Evolutionary conservation across 2,888 invertebrate genomes (phyloP), one percentile per base, ranked within the genome.

Genomic region (Acleris holmiana): DNA sequence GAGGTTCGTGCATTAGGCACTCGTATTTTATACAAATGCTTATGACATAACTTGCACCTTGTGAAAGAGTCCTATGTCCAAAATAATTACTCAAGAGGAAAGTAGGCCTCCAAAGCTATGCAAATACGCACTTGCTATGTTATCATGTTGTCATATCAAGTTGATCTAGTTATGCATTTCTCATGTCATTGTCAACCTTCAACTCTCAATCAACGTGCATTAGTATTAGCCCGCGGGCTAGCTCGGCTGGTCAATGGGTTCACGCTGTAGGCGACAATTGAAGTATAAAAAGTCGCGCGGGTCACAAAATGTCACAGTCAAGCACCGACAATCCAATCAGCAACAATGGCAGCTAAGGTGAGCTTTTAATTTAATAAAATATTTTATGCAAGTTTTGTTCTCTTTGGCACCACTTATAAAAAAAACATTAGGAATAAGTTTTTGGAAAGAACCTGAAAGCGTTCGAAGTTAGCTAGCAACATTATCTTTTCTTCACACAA

Each of bases 311-410:
- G 72, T 71, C 79, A 86, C 81, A 90, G 84, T 88, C 77, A 69
- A 76, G 68, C 69, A 69, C 72, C 71, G 77, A 82, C 76, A 78
- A 72, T 69, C 78, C 75, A 73, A 83, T 71, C 71, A 82, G 56
- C 73, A 78, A 89, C 84, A 86, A 89, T 89, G 89, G 87, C 83
- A 75, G 84, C 88, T 77, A 89, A 89, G 85, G 89, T 84, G 57
- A 61, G 64, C 47, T 41, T 59, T 58, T 48, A 58, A 59, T 60
- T 67, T 50, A 60, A 2, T 18, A 21, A 29, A 40, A 53, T 10
- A 35, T 23, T 25, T 19, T 15, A 13, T n/a, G 4, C 2, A 41
- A n/a, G 15, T 17, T 6, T 15, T 41, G 0, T 5, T 4, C 4
- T 40, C 10, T 10, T 13, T 40, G 15, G 4, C 15, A 13, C 40